Conservation (phyloP, 2,888 invertebrate genomes). For the Ischnus inquisitorius region DNA sequence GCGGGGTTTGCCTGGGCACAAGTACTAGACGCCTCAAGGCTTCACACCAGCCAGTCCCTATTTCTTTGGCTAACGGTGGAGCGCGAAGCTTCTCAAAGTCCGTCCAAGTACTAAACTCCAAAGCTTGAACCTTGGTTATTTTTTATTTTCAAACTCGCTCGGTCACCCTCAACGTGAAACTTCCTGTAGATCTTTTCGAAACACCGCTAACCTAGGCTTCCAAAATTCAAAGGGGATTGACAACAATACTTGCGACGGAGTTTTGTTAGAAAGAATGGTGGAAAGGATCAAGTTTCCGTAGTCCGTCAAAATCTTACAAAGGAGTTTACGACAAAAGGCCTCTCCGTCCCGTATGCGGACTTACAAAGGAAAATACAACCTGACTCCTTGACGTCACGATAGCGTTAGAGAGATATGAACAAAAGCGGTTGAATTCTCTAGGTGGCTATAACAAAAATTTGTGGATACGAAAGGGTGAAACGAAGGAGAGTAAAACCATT, state of each 20-base stretch:
- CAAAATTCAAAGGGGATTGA: conserved; percentile 25
- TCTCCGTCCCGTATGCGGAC: neutral
- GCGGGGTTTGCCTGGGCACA: conserved; percentile 36
- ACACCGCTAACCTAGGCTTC: neutral
- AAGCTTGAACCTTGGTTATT: neutral
- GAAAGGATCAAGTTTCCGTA: neutral
- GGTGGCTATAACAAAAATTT: conserved; percentile 26
- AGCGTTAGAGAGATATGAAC: neutral
- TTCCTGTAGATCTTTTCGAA: neutral
- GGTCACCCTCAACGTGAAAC: neutral
- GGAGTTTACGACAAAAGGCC: conserved; percentile 15
- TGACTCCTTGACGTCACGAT: neutral
- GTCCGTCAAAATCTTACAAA: conserved; percentile 12
- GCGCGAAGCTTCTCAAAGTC: conserved; percentile 52
- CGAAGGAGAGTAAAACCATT: conserved; percentile 36
- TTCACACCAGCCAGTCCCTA: conserved; percentile 28
- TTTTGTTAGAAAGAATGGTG: neutral
- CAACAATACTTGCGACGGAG: conserved; percentile 8
- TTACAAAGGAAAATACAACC: neutral
- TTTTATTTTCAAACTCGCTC: neutral
- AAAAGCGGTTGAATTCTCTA: neutral
- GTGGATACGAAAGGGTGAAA: conserved; percentile 6
- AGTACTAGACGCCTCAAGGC: conserved; percentile 51
- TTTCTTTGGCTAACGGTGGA: neutral
- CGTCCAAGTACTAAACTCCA: conserved; percentile 1